phyloP scores from a whole-genome alignment of 37 sponge, comb jelly and placozoan species.

The Spongia lamella region DNA sequence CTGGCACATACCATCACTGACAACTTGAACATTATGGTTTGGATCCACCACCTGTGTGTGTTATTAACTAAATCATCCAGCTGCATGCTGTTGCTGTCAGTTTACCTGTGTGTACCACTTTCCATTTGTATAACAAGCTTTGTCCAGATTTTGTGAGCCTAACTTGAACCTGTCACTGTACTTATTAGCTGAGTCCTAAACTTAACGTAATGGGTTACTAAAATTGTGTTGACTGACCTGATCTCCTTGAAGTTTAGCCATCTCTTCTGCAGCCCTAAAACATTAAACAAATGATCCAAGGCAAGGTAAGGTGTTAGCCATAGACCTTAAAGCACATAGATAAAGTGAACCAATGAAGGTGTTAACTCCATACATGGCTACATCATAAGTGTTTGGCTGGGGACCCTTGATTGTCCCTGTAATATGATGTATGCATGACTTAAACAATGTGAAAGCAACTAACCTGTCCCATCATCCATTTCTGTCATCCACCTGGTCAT shows the following conservation, averaged over 20 bases:
- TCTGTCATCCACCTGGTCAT: conserved; percentile 28
- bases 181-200: background rate
- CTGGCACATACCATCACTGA: conserved; percentile 25
- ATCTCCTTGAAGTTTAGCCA: conserved; percentile 30
- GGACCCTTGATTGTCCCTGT: conserved; percentile 7
- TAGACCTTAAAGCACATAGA: conserved; percentile 12
- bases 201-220: too few relatives aligned
- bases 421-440: too few relatives aligned
- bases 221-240: background rate
- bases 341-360: conserved; percentile 24
- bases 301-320: background rate
- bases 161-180: conserved; percentile 11
- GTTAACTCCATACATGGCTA: conserved; percentile 23
- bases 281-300: background rate
- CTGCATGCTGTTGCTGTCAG: too few relatives aligned
- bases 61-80: too few relatives aligned
- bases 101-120: conserved; percentile 30
- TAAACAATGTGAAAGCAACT: too few relatives aligned
- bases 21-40: background rate
- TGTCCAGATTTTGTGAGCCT: conserved; percentile 9
- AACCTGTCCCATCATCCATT: conserved; percentile 25
- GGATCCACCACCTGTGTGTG: conserved; percentile 13
- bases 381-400: conserved; percentile 30
- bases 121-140: conserved; percentile 10
- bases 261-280: conserved; percentile 31